Percentiles rank a stretch among this genome's conserved stretches.
phyloP scores from a whole-genome alignment of 2,797 vertebrate species.

The Enteromius mattozi region DNA sequence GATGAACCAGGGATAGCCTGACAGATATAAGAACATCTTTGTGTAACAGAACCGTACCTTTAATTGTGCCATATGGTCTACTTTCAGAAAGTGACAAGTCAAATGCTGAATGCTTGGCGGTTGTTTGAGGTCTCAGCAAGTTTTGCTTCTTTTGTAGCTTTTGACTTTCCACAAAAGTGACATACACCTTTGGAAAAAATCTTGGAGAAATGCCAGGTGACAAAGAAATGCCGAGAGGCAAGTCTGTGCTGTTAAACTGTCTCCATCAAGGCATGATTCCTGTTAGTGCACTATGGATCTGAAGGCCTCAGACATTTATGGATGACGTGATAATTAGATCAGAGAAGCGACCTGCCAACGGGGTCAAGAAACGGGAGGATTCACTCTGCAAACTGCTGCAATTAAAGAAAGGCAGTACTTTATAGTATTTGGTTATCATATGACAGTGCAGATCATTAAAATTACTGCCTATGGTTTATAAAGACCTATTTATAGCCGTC shows the following conservation, averaged over 20 bases:
- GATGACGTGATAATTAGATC: conserved; percentile 1
- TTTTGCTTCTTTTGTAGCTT: conserved; percentile 1
- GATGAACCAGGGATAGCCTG: not conserved
- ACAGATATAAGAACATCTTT: not conserved
- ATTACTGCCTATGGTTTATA: not conserved
- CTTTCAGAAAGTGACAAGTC: not conserved
- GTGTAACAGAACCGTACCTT: not conserved
- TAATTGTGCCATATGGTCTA: not conserved
- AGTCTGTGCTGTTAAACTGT: conserved; percentile 27
- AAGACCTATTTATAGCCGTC: not conserved
- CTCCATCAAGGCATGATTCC: not conserved
- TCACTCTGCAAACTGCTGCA: conserved; percentile 8
- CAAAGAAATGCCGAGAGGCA: conserved; percentile 34
- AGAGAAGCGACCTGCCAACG: not conserved
- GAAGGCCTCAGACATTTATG: conserved; percentile 8
- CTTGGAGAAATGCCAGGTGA: conserved; percentile 56
- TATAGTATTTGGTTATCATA: not conserved
- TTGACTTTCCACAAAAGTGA: conserved; percentile 28
- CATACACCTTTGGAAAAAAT: conserved; percentile 13
- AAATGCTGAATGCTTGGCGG: not conserved
- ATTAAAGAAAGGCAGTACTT: conserved; percentile 19
- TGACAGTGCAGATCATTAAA: not conserved
- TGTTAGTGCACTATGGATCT: not conserved
- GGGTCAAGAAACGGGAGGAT: not conserved
- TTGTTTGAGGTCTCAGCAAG: not conserved